Conservation (phyloP, 2,113 vertebrate genomes). For the Lepus timidus region DNA sequence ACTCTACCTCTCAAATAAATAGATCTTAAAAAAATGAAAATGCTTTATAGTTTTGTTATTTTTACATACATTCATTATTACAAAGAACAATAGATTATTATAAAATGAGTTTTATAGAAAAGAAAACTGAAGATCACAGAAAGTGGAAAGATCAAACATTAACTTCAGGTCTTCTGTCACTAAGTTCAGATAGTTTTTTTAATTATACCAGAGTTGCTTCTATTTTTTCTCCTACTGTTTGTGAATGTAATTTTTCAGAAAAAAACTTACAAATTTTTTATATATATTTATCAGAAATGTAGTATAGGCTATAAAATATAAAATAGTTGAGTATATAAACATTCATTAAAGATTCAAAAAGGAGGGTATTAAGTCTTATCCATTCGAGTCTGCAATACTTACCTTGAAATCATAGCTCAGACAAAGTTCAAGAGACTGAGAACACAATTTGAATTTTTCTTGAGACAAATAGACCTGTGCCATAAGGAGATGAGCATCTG, state of each 20-base stretch:
- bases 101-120: neutral
- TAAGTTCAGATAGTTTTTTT: neutral
- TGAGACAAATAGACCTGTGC: constrained; percentile 96
- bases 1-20: no score
- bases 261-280: no score
- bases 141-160: neutral
- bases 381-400: constrained; percentile 69
- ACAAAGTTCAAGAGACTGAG: constrained; percentile 96
- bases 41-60: neutral
- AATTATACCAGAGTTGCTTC: neutral
- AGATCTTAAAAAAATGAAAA: neutral
- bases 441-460: constrained; percentile 92
- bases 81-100: neutral
- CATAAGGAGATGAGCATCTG: constrained; percentile 96
- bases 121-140: constrained; percentile 36
- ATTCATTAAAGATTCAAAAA: constrained; percentile 9
- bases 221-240: neutral
- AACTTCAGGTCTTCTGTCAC: neutral
- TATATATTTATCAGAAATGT: constrained; percentile 40
- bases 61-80: neutral
- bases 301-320: neutral
- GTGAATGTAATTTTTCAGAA: neutral
- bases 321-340: neutral
- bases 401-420: constrained; percentile 98
- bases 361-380: neutral